A percentile compares a stretch with the other conserved stretches of the same genome.
Evolutionary conservation across 2,888 invertebrate species (phyloP).

Genomic region (Zygogramma bicolorata): DNA sequence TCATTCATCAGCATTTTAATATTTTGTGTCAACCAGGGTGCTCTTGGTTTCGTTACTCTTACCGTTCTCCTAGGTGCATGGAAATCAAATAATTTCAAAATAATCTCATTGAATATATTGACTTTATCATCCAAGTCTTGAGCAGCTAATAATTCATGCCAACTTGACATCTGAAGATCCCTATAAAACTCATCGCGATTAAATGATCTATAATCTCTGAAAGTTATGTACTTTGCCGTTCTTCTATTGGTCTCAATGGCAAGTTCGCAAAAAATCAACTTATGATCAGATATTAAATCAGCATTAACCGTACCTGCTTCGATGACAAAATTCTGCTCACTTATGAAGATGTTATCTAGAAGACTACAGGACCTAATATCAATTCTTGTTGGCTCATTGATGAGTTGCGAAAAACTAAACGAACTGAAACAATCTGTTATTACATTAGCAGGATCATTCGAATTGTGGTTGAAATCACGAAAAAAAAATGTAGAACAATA

Average conservation of each 20-base stretch:
- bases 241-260: not conserved
- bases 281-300: not conserved
- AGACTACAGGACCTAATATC: not conserved
- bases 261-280: not conserved
- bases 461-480: not conserved
- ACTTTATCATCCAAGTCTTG: not conserved
- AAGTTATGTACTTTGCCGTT: not conserved
- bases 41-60: constrained; percentile 21
- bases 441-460: not conserved
- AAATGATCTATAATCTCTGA: not conserved
- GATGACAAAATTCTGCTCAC: no score
- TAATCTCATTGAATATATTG: not conserved
- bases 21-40: constrained; percentile 26
- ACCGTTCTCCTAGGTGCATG: not conserved
- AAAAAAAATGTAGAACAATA: no score
- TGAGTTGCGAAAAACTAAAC: not conserved
- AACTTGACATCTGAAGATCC: not conserved
- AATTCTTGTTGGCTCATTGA: constrained; percentile 7
- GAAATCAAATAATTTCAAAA: not conserved
- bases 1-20: constrained; percentile 15
- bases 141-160: not conserved
- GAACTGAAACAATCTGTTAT: not conserved
- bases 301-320: no score
- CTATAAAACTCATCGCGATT: not conserved
- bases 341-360: not conserved